phyloP scores from a whole-genome alignment of 2,797 vertebrate species.

The Remorina albescens region DNA sequence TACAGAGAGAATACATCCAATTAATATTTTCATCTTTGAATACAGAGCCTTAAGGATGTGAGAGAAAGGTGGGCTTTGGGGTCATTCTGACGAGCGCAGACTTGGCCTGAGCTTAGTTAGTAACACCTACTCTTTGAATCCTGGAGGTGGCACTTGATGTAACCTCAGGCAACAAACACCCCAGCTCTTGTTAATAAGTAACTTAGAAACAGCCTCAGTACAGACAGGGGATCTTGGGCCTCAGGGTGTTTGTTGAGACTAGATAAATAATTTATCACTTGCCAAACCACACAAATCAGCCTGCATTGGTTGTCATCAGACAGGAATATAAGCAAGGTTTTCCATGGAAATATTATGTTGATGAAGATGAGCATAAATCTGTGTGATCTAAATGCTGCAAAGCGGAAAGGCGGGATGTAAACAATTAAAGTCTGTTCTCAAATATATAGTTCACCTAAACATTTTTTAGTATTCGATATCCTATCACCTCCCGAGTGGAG shows the following conservation, averaged over 20 bases:
- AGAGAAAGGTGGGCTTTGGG: neutral
- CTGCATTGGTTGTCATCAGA: conserved; percentile 23
- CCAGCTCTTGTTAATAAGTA: conserved; percentile 59
- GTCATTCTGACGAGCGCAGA: conserved; percentile 12
- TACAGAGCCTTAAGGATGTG: neutral
- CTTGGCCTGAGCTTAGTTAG: neutral
- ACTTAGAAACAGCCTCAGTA: conserved; percentile 29
- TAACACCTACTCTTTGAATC: conserved; percentile 32
- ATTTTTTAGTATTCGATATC: neutral
- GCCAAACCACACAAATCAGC: conserved; percentile 28
- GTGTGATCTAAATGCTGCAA: neutral
- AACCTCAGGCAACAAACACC: conserved; percentile 41
- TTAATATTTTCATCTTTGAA: conserved; percentile 26
- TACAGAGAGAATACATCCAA: conserved; percentile 7
- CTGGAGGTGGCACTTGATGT: conserved; percentile 34
- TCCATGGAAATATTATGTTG: neutral
- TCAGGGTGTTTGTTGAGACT: conserved; percentile 63
- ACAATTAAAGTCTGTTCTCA: neutral
- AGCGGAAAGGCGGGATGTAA: neutral
- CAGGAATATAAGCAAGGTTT: conserved; percentile 22
- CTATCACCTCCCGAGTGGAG: neutral
- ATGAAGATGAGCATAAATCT: neutral
- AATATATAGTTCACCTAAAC: neutral
- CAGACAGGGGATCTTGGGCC: conserved; percentile 27
- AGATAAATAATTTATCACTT: conserved; percentile 60